Percentiles rank a stretch among this genome's conserved stretches.
These are phyloP conservation scores for Artibeus jamaicensis DNA, from an alignment of 2,797 vertebrate species.

Conservation along the genomic window DNA sequence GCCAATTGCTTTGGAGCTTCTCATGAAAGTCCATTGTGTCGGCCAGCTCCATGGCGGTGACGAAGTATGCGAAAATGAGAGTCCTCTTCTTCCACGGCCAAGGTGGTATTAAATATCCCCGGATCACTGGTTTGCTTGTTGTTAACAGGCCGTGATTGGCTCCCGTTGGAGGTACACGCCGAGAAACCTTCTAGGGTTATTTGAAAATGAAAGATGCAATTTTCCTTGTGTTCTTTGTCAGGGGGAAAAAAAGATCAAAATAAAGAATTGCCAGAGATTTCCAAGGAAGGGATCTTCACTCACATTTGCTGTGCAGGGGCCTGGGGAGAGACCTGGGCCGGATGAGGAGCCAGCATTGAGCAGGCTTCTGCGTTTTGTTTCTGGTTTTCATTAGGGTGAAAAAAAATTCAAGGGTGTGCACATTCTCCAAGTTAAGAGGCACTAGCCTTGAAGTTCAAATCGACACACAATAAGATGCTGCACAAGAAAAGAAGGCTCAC, in stretches of 20 bases:
- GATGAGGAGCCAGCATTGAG: neutral
- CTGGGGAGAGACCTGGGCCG: fast-evolving
- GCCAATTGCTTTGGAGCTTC: slow-evolving; percentile 97
- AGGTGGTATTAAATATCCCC: slow-evolving; percentile 88
- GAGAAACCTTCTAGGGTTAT: slow-evolving; percentile 70
- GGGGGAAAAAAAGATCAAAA: neutral
- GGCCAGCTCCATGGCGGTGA: slow-evolving; percentile 89
- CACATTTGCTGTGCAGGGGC: neutral
- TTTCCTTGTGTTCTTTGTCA: slow-evolving; percentile 68
- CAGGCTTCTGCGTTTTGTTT: neutral
- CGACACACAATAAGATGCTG: neutral
- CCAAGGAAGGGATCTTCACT: slow-evolving; percentile 44
- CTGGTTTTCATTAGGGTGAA: neutral
- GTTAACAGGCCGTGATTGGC: slow-evolving; percentile 86
- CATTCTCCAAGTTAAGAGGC: slow-evolving; percentile 62
- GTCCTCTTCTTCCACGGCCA: slow-evolving; percentile 92
- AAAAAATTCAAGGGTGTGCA: neutral
- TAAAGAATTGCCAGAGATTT: neutral
- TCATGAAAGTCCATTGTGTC: slow-evolving; percentile 96
- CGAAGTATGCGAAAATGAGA: slow-evolving; percentile 96
- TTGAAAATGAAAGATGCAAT: slow-evolving; percentile 66
- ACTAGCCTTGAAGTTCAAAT: slow-evolving; percentile 48
- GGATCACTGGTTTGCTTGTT: slow-evolving; percentile 89
- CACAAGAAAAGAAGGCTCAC: slow-evolving; percentile 44
- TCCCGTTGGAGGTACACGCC: slow-evolving; percentile 72